Evolutionary conservation across 2,888 invertebrate genomes (phyloP).

Genomic region (Cheiracanthium punctorium): DNA sequence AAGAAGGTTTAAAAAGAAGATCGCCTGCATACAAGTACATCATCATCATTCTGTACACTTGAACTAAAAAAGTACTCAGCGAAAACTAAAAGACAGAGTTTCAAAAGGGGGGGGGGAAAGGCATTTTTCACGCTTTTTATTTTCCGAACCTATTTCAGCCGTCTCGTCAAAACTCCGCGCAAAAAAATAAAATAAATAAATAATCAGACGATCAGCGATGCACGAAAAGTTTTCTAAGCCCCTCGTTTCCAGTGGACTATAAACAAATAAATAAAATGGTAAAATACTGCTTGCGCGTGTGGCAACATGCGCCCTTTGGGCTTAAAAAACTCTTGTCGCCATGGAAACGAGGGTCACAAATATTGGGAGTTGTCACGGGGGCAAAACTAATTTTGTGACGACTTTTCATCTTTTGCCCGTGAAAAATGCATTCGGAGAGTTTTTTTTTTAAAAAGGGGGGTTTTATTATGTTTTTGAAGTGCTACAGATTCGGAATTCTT

Average conservation of each 20-base stretch:
- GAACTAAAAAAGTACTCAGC: neutral
- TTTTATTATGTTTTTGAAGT: conserved; percentile 15
- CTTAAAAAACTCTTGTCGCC: conserved; percentile 43
- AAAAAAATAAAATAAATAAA: too few species aligned
- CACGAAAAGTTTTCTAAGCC: conserved; percentile 15
- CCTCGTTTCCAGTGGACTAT: conserved; percentile 6
- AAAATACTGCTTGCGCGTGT: conserved; percentile 2
- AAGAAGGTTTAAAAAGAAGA: too few species aligned
- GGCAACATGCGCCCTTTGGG: conserved; percentile 24
- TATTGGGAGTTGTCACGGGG: conserved; percentile 59
- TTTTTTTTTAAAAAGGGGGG: conserved; percentile 8
- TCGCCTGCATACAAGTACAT: too few species aligned
- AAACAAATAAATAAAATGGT: conserved; percentile 15
- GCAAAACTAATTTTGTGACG: conserved; percentile 61
- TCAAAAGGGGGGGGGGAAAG: neutral
- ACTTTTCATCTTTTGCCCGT: conserved; percentile 54
- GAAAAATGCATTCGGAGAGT: conserved; percentile 50
- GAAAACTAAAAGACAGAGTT: neutral
- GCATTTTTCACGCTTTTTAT: conserved; percentile 4
- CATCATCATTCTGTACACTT: too few species aligned
- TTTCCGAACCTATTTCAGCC: neutral
- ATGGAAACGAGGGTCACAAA: conserved; percentile 56
- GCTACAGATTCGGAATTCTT: neutral
- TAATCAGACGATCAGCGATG: neutral
- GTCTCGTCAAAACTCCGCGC: neutral